Percentiles rank a stretch among this genome's conserved stretches.
These are phyloP conservation scores for Phyllostomus discolor DNA, from an alignment of 2,113 vertebrate species.

Conservation along the genomic window DNA sequence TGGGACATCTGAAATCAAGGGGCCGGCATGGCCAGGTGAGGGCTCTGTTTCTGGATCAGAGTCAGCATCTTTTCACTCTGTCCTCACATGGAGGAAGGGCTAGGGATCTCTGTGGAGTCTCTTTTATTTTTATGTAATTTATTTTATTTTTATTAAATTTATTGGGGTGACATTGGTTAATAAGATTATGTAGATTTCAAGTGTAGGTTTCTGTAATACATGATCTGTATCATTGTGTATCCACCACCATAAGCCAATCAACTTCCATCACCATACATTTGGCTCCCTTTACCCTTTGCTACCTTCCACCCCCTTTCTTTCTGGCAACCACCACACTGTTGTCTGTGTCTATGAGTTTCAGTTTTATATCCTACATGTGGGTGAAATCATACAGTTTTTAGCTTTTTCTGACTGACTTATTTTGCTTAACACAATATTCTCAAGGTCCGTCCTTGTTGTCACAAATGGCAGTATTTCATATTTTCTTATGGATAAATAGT, in stretches of 20 bases:
- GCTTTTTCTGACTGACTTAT: too few relatives aligned
- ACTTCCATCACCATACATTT: neutral
- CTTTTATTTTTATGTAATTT: neutral
- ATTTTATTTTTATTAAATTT: neutral
- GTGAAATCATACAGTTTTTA: too few relatives aligned
- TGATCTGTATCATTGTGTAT: neutral
- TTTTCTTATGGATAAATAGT: neutral
- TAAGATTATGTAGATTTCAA: neutral
- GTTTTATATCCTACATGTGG: too few relatives aligned
- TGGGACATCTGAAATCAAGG: neutral
- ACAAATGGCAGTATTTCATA: neutral
- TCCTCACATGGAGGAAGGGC: too few relatives aligned
- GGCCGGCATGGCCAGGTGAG: neutral
- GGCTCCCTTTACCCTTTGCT: too few relatives aligned
- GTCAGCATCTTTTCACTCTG: too few relatives aligned
- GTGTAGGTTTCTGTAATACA: neutral
- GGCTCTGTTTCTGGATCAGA: too few relatives aligned
- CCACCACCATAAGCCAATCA: neutral
- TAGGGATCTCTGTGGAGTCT: neutral
- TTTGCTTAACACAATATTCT: neutral
- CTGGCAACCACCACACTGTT: too few relatives aligned
- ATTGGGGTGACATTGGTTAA: neutral
- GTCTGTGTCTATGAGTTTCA: too few relatives aligned
- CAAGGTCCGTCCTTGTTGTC: neutral
- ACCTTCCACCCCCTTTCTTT: too few relatives aligned